Evolutionary conservation across 2,888 invertebrate species (phyloP).

Genomic region (Eupithecia abbreviata): DNA sequence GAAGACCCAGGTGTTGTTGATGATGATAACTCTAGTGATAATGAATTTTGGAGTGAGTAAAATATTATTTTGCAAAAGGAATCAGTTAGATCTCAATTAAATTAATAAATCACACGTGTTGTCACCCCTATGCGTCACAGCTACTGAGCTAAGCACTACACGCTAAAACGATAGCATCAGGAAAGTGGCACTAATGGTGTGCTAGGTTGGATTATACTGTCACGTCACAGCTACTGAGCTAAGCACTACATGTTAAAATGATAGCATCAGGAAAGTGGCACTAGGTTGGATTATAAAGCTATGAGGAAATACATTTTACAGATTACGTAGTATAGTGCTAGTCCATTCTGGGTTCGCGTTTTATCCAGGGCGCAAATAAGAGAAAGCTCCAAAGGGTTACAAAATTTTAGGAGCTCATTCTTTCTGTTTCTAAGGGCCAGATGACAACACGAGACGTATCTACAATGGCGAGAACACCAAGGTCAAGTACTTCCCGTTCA

Average conservation of each 20-base stretch:
- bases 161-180: neutral
- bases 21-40: conserved; percentile 43
- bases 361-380: neutral
- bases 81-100: neutral
- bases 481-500: conserved; percentile 68
- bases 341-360: neutral
- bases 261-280: conserved; percentile 58
- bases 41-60: conserved; percentile 66
- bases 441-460: conserved; percentile 53
- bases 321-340: conserved; percentile 22
- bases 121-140: neutral
- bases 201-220: conserved; percentile 73
- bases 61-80: neutral
- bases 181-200: conserved; percentile 75
- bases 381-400: neutral
- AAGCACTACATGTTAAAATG: neutral
- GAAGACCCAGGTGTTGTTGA: conserved; percentile 35
- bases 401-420: neutral
- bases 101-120: neutral
- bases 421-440: neutral
- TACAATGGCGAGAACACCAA: conserved; percentile 57
- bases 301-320: conserved; percentile 51
- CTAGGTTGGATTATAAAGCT: conserved; percentile 73
- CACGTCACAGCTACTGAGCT: neutral
- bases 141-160: neutral